Base-by-base conservation (phyloP, 2,113 vertebrate genomes). In the Echinops telfairi region DNA sequence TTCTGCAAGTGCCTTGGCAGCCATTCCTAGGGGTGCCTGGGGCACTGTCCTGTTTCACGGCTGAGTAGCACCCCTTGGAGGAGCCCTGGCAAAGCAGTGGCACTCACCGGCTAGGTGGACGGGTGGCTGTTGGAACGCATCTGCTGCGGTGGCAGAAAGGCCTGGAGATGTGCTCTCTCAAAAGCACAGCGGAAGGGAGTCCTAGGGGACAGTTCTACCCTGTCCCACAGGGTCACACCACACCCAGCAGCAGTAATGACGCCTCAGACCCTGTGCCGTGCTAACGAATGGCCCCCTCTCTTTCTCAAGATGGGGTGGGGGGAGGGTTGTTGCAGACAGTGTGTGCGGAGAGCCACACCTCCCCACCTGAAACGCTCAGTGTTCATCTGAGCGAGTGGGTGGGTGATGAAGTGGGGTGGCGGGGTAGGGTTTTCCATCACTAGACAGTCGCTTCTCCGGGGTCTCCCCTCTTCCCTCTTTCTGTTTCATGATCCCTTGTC, bases 291-390 rank as follows among this genome's bases (percentile, higher is more conserved):
- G 16, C 17, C 8, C 15, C 40, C 40, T 47, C 25, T 77, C 38
- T 76, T 73, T 36, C n/a, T 73, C 15, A 11, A 4, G 22, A 68
- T 17, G 8, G 71, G n/a, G 9, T 5, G n/a, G 33, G n/a, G 71
- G 53, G 3, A 0, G 3, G 47, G 40, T 62, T 17, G 0, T 66
- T 66, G 11, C 0, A 3, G 77, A 2, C 53, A 22, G 57, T 1
- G 85, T 71, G 95, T 53, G 47, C 10, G 47, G 47, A 78, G 73
- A 9, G 38, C 64, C 40, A 3, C 36, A 3, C 7, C 53, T 15
- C 15, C 2, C 27, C 66, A 31, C 38, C 71, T 16, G 3, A 31
- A 25, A 16, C 1, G 0, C 71, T 89, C 47, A 9, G 43, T 9
- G 11, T 0, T 14, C 6, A 1, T 2, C 22, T 1, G n/a, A 20